phyloP scores from a whole-genome alignment of 2,888 invertebrate species.

The Malacosoma neustria region DNA sequence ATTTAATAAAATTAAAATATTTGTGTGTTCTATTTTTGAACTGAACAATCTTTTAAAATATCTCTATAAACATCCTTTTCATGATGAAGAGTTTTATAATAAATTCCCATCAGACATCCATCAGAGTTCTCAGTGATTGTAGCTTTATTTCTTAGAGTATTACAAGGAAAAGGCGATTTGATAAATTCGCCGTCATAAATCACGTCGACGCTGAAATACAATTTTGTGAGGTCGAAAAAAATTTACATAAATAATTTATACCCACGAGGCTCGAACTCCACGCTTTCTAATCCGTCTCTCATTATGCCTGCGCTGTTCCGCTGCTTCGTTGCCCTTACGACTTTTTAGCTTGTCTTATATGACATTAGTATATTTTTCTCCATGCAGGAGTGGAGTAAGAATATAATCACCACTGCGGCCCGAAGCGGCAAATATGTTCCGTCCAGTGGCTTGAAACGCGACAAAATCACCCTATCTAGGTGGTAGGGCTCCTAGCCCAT shows the following conservation, averaged over 20 bases:
- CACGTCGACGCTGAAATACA: slow-evolving; percentile 64
- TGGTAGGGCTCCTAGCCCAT: too few relatives aligned
- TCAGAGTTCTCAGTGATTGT: slow-evolving; percentile 46
- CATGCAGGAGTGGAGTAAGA: too few relatives aligned
- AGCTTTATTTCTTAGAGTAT: slow-evolving; percentile 58
- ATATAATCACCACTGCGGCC: too few relatives aligned
- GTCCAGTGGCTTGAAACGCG: too few relatives aligned
- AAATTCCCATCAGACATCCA: slow-evolving; percentile 53
- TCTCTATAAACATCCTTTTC: slow-evolving; percentile 31
- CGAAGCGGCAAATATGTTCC: too few relatives aligned
- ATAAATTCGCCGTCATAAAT: slow-evolving; percentile 68
- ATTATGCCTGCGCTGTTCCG: slow-evolving; percentile 29
- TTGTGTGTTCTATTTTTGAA: slow-evolving; percentile 28
- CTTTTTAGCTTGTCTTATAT: too few relatives aligned
- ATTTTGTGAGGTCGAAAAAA: slow-evolving; percentile 61
- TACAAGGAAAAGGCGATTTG: slow-evolving; percentile 52
- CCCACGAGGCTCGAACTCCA: slow-evolving; percentile 41
- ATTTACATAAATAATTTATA: slow-evolving; percentile 72
- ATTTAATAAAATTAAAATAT: slow-evolving; percentile 17
- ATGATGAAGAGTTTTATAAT: slow-evolving; percentile 35
- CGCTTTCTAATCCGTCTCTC: slow-evolving; percentile 40
- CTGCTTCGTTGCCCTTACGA: too few relatives aligned
- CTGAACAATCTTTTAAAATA: slow-evolving; percentile 36
- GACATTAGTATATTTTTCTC: too few relatives aligned
- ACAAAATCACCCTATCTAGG: too few relatives aligned